Base-by-base conservation (phyloP, 2,888 invertebrate genomes). In the Dexiosoma caninum region DNA sequence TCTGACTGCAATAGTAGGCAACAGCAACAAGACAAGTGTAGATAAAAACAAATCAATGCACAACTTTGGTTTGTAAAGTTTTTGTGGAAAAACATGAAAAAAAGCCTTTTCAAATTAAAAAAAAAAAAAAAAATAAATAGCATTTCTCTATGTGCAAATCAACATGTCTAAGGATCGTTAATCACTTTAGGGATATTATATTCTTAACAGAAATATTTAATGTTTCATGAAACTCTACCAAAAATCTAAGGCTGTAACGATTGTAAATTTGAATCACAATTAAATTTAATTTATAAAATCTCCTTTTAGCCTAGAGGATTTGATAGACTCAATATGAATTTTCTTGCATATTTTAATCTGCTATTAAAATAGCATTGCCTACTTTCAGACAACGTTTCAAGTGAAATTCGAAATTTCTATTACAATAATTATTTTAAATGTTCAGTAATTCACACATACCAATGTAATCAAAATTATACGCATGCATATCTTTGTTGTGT, bases 321-420 rank as follows among this genome's bases (percentile, higher is more conserved):
- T 40, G 14, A 32, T 49, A 10, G 16, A 27, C 27, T n/a, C 19
- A 42, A 12, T 37, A 27, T 30, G n/a, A 27, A 42, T 60, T 40
- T n/a, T 1, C 7, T 51, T 19, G 23, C 44, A 14, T n/a, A 42
- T 27, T 8, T 16, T 4, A 2, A 3, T 42, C 27, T n/a, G 57
- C 42, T 60, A 53, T 60, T 21, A 69, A 30, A 44, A 76, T 69
- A 53, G 53, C 51, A 60, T 69, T 69, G 51, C 59, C 53, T 76
- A 60, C 9, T 44, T 60, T 60, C 37, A 60, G 69, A 60, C 59
- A 53, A 53, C 19, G 8, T 67, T 57, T 21, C 57, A 60, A 44
- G 2, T 19, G 27, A 46, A 46, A 55, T 46, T 74, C 35, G 9
- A 23, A 59, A 49, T 40, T 59, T 49, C 14, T 60, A 51, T 44